A percentile compares a stretch with the other conserved stretches of the same genome.
phyloP scores from a whole-genome alignment of 2,888 invertebrate genomes.

The Eupithecia abbreviata region DNA sequence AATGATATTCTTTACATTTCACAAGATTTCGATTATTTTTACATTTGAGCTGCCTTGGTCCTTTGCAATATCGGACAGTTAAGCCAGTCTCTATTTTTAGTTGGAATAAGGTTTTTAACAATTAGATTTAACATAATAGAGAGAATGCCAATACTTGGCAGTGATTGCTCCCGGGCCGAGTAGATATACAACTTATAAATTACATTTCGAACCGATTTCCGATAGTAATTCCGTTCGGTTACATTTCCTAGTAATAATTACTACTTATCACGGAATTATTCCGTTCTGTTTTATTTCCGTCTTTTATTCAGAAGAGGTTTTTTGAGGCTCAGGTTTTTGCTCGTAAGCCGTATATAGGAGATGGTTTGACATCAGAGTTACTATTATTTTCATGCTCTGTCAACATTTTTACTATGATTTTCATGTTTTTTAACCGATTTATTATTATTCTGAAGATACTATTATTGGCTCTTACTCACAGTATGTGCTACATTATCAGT shows the following conservation, averaged over 20 bases:
- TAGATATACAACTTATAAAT: neutral
- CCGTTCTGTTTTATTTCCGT: neutral
- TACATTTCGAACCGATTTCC: neutral
- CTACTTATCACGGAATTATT: too few species aligned
- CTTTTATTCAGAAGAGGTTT: neutral
- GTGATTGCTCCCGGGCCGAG: neutral
- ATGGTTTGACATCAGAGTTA: neutral
- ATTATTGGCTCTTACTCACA: neutral
- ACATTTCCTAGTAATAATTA: too few species aligned
- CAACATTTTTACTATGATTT: neutral
- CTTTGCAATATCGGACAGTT: neutral
- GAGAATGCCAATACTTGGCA: neutral
- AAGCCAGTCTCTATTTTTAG: neutral
- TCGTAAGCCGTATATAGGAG: neutral
- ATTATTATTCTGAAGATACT: neutral
- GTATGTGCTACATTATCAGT: neutral
- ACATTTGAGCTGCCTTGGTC: neutral
- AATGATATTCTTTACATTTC: constrained; percentile 3
- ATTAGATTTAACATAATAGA: neutral
- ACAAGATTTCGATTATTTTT: neutral
- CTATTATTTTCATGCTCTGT: neutral
- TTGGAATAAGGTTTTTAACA: neutral
- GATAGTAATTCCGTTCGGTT: neutral
- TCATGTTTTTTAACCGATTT: neutral
- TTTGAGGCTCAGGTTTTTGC: neutral